Percentiles rank a stretch among this genome's conserved stretches.
phyloP scores from a whole-genome alignment of 2,888 invertebrate species.

The Pristionchus entomophagus region DNA sequence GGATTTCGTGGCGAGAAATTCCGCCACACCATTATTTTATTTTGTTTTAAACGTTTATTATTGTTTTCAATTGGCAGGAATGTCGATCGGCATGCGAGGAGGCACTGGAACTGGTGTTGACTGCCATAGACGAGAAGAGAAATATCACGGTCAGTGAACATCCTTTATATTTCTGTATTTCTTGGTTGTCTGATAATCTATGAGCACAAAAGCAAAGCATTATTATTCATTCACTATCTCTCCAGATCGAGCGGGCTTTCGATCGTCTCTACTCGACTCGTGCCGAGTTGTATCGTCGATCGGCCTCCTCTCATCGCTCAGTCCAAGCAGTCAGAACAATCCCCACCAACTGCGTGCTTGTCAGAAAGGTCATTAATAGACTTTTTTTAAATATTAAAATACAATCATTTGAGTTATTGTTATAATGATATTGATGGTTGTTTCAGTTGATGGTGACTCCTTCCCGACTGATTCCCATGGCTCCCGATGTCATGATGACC shows the following conservation, averaged over 20 bases:
- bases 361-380: slow-evolving; percentile 52
- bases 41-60: background rate
- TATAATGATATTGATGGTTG: background rate
- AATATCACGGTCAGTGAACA: slow-evolving; percentile 45
- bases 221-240: background rate
- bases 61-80: slow-evolving; percentile 51
- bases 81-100: slow-evolving; percentile 62
- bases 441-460: slow-evolving; percentile 64
- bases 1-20: background rate
- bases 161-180: background rate
- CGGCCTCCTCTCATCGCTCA: slow-evolving; percentile 1
- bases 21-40: background rate
- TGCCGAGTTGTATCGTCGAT: slow-evolving; percentile 44
- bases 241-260: slow-evolving; percentile 42
- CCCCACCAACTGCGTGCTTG: slow-evolving; percentile 54
- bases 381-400: no score
- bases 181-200: background rate
- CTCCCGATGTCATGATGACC: slow-evolving; percentile 74
- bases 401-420: no score
- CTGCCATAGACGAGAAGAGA: slow-evolving; percentile 64
- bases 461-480: slow-evolving; percentile 58
- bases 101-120: slow-evolving; percentile 63
- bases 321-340: slow-evolving; percentile 33
- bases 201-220: no score
- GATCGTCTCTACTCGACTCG: slow-evolving; percentile 41